phyloP scores from a whole-genome alignment of 2,888 invertebrate genomes.

The Nasonovia ribisnigri region DNA sequence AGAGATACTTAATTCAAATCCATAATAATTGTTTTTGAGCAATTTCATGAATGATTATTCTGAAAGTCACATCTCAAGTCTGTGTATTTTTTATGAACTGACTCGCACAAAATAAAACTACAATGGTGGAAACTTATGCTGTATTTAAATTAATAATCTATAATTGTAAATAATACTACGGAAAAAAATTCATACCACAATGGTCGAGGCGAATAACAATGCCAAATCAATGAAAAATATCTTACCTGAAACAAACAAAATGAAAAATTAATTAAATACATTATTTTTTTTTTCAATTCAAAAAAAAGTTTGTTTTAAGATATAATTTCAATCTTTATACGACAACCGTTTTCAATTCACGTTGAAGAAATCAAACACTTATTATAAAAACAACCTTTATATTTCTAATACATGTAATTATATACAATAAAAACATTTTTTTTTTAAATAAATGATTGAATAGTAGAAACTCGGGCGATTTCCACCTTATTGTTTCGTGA shows the following conservation, averaged over 20 bases:
- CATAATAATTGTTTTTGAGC: neutral
- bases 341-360: neutral
- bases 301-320: neutral
- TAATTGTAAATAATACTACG: neutral
- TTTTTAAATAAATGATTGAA: neutral
- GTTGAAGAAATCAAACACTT: neutral
- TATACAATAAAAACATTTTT: neutral
- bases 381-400: neutral
- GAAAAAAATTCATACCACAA: slow-evolving; percentile 20
- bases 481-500: neutral
- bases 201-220: neutral
- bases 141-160: neutral
- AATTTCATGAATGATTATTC: neutral
- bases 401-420: neutral
- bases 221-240: neutral
- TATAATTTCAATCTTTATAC: neutral
- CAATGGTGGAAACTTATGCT: neutral
- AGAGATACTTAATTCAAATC: too few relatives aligned
- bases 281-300: neutral
- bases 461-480: neutral
- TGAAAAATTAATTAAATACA: neutral
- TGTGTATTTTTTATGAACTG: neutral
- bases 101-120: neutral
- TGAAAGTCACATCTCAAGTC: neutral
- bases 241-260: slow-evolving; percentile 55